These are phyloP conservation scores for Luidia sarsii DNA, from an alignment of 53 echinoderm and acorn worm genomes.

Conservation along the genomic window DNA sequence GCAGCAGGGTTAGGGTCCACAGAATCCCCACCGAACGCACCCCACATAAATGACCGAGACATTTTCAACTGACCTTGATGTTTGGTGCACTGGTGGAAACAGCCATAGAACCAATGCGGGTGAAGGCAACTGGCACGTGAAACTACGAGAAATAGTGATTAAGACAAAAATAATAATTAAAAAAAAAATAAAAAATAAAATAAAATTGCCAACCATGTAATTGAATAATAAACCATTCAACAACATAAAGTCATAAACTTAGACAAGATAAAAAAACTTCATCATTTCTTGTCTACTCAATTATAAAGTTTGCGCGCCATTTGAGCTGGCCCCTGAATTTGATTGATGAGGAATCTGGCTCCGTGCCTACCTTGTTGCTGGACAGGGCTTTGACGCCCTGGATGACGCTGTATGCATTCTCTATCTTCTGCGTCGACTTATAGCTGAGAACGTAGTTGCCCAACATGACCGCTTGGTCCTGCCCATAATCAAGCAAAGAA, in stretches of 20 bases:
- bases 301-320: too few relatives aligned
- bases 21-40: too few relatives aligned
- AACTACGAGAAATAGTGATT: conserved; percentile 49
- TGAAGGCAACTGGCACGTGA: conserved; percentile 83
- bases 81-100: conserved; percentile 73
- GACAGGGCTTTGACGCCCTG: conserved; percentile 79
- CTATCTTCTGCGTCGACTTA: conserved; percentile 83
- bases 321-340: too few relatives aligned
- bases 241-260: too few relatives aligned
- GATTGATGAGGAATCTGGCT: too few relatives aligned
- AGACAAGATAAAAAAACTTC: too few relatives aligned
- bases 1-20: too few relatives aligned
- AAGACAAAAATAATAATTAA: neutral
- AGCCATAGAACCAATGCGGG: conserved; percentile 78
- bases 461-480: conserved; percentile 93
- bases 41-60: too few relatives aligned
- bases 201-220: too few relatives aligned
- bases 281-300: too few relatives aligned
- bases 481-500: conserved; percentile 3
- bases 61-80: too few relatives aligned
- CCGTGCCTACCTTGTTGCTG: conserved; percentile 68
- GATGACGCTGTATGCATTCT: conserved; percentile 87
- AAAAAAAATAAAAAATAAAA: conserved; percentile 11
- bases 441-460: conserved; percentile 91
- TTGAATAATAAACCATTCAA: too few relatives aligned